These are phyloP conservation scores for Ceyx margarethae DNA, from an alignment of 2,113 vertebrate species.

Conservation along the genomic window DNA sequence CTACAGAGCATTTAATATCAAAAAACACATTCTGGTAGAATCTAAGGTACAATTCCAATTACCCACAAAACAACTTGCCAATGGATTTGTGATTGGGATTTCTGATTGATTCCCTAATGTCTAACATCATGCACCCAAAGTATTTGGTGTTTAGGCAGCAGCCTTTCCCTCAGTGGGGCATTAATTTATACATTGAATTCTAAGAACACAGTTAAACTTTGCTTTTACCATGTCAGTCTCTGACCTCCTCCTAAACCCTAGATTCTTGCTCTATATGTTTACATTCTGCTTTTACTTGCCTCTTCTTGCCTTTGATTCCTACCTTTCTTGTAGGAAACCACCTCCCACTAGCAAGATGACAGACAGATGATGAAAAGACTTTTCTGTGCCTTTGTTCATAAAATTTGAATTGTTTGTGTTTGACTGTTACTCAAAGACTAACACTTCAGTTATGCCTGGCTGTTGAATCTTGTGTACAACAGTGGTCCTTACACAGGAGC, in stretches of 20 bases:
- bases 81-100: background rate
- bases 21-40: background rate
- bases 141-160: background rate
- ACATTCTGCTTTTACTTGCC: constrained; percentile 18
- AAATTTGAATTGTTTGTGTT: background rate
- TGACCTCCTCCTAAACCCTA: background rate
- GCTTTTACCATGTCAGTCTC: background rate
- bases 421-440: background rate
- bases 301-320: constrained; percentile 29
- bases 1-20: background rate
- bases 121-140: background rate
- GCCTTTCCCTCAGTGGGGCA: background rate
- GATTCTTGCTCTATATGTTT: background rate
- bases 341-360: background rate
- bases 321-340: constrained; percentile 22
- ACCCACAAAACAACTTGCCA: background rate
- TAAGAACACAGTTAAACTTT: background rate
- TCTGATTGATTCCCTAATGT: background rate
- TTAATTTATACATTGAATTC: background rate
- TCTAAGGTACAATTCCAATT: background rate
- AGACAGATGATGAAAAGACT: background rate
- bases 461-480: background rate
- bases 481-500: background rate
- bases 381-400: background rate
- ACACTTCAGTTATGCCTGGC: background rate